Conservation (phyloP, 2,797 vertebrate genomes). For the Liparis tanakae region DNA sequence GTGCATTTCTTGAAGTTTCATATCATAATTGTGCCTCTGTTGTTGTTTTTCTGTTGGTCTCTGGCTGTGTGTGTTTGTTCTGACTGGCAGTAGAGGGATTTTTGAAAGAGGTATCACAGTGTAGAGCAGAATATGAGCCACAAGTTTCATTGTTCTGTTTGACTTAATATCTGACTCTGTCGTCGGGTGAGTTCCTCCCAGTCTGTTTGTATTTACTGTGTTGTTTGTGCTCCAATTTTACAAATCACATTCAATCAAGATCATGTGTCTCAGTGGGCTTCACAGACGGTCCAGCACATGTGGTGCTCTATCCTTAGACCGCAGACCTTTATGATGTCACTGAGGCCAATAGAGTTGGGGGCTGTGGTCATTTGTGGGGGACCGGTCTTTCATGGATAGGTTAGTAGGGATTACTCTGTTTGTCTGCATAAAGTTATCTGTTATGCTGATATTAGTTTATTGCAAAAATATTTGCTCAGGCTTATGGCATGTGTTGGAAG, state of each 20-base stretch:
- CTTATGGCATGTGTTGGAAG: not conserved
- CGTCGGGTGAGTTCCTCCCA: not conserved
- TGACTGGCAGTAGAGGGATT: not conserved
- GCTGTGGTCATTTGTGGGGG: conserved; percentile 60
- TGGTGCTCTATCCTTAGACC: not conserved
- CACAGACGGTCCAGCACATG: not conserved
- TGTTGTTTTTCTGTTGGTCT: not conserved
- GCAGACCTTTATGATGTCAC: conserved; percentile 40
- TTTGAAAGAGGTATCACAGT: not conserved
- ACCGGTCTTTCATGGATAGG: conserved; percentile 60
- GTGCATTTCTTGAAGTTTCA: not conserved
- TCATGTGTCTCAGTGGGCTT: not conserved
- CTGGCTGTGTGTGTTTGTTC: not conserved
- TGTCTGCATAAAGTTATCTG: conserved; percentile 1
- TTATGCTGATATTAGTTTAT: conserved; percentile 13
- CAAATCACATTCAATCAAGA: not conserved
- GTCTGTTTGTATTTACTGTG: conserved; percentile 12
- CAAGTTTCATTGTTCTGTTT: not conserved
- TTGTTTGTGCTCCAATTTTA: not conserved
- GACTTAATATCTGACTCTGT: not conserved
- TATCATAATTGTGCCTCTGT: not conserved
- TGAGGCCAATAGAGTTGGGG: conserved; percentile 47
- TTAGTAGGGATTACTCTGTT: conserved; percentile 49
- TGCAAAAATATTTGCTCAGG: not conserved
- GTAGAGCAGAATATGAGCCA: not conserved